These are phyloP conservation scores for Adelosebastes latens DNA, from an alignment of 2,797 vertebrate genomes.

Conservation along the genomic window DNA sequence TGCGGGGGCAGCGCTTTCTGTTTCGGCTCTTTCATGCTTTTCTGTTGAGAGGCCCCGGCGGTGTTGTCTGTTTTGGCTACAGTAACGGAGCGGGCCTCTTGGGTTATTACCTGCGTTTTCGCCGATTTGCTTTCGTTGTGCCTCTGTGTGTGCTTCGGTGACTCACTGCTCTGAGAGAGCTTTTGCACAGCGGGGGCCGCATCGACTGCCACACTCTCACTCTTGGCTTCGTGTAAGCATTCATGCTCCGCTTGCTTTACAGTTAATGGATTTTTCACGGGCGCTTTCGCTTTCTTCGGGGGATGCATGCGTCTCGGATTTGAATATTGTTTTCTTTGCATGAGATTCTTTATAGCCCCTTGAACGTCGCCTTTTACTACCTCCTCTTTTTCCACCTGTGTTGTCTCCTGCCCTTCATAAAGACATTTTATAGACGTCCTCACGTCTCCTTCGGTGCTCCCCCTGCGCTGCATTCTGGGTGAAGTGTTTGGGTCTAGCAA, in stretches of 20 bases:
- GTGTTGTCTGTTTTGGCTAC: slow-evolving; percentile 71
- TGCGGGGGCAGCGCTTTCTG: slow-evolving; percentile 64
- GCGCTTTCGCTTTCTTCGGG: slow-evolving; percentile 77
- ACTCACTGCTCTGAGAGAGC: slow-evolving; percentile 73
- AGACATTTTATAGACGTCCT: slow-evolving; percentile 83
- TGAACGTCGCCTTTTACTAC: slow-evolving; percentile 83
- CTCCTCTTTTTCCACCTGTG: slow-evolving; percentile 81
- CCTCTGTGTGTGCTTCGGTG: slow-evolving; percentile 73
- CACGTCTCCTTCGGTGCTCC: slow-evolving; percentile 76
- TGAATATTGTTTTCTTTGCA: slow-evolving; percentile 85
- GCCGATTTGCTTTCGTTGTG: slow-evolving; percentile 73
- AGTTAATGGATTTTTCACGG: slow-evolving; percentile 75
- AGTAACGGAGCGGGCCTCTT: slow-evolving; percentile 73
- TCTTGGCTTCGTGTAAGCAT: slow-evolving; percentile 62
- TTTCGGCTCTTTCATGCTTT: slow-evolving; percentile 67
- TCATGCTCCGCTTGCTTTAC: slow-evolving; percentile 72
- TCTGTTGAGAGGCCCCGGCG: slow-evolving; percentile 66
- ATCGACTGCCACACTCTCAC: slow-evolving; percentile 65
- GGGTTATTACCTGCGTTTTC: slow-evolving; percentile 77
- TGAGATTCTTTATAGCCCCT: slow-evolving; percentile 83
- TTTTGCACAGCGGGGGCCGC: slow-evolving; percentile 77
- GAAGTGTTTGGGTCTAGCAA: slow-evolving; percentile 81
- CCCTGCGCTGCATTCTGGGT: slow-evolving; percentile 70
- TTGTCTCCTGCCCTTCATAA: slow-evolving; percentile 77
- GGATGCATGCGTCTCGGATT: slow-evolving; percentile 74